Evolutionary conservation across 2,888 invertebrate species (phyloP), one percentile per base, ranked within the genome.

Genomic region (Brachyopa scutellaris): DNA sequence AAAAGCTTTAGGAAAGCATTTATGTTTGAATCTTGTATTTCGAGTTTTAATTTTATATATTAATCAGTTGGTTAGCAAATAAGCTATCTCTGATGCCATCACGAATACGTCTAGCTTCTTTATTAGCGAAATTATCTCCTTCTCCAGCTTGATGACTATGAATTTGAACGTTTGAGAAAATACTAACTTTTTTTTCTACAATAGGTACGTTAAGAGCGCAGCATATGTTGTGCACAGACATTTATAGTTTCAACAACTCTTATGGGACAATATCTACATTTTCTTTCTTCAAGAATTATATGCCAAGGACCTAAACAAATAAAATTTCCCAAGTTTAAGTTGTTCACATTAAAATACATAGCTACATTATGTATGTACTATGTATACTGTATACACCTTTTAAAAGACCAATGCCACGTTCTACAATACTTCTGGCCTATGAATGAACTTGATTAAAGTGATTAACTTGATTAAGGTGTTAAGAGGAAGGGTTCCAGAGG

Each of bases 331-430:
- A n/a, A 40, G 17, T 8, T 40, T 17, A 40, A 40, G 40, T 8
- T 40, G 8, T 40, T 40, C 9, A 9, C 11, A 33, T 33, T 9
- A 9, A 33, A 11, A 45, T 6, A 45, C n/a, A n/a, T n/a, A n/a
- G n/a, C n/a, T n/a, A n/a, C n/a, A n/a, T n/a, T n/a, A n/a, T n/a
- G n/a, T n/a, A n/a, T n/a, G n/a, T n/a, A n/a, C n/a, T n/a, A n/a
- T n/a, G 5, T 21, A 23, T 7, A 2, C n/a, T n/a, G n/a, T n/a
- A 13, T 5, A 19, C 23, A 47, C 23, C 3, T 47, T 47, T 47
- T 26, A 55, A 36, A 21, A 17, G 19, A 36, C 53, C 53, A n/a
- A 55, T n/a, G n/a, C n/a, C n/a, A n/a, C n/a, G n/a, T n/a, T n/a
- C n/a, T n/a, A n/a, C n/a, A n/a, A n/a, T n/a, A n/a, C n/a, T n/a